A percentile compares a stretch with the other conserved stretches of the same genome.
phyloP scores from a whole-genome alignment of 1,140 invertebrate species.

The Rhyacophila brunnea region DNA sequence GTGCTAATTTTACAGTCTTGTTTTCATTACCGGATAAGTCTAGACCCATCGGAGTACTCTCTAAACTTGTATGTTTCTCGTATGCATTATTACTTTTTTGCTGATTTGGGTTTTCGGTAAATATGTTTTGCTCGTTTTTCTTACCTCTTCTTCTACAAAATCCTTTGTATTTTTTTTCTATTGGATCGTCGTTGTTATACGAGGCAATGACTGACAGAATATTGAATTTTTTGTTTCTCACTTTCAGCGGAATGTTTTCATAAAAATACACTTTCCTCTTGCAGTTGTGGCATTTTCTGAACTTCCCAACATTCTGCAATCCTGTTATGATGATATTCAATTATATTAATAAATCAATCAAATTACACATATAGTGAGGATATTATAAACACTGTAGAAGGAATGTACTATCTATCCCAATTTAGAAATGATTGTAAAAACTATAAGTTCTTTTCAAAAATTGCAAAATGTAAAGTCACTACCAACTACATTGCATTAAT shows the following conservation, averaged over 20 bases:
- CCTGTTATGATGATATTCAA: not conserved
- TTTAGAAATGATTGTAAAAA: not conserved
- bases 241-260: not conserved
- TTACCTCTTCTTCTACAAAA: not conserved
- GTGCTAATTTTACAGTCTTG: not conserved
- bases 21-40: not conserved
- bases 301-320: not conserved
- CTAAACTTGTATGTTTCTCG: not conserved
- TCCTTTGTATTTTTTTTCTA: not conserved
- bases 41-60: not conserved
- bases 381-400: not conserved
- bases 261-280: not conserved
- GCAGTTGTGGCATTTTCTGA: constrained; percentile 2
- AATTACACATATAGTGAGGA: not conserved
- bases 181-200: not conserved
- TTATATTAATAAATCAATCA: not conserved
- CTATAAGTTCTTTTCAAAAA: not conserved
- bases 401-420: not conserved
- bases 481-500: too few species aligned
- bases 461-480: too few species aligned
- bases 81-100: not conserved
- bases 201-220: not conserved
- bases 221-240: constrained; percentile 10
- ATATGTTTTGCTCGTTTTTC: not conserved
- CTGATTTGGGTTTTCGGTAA: not conserved